Evolutionary conservation across 2,888 invertebrate genomes (phyloP).

Genomic region (Polia nebulosa): DNA sequence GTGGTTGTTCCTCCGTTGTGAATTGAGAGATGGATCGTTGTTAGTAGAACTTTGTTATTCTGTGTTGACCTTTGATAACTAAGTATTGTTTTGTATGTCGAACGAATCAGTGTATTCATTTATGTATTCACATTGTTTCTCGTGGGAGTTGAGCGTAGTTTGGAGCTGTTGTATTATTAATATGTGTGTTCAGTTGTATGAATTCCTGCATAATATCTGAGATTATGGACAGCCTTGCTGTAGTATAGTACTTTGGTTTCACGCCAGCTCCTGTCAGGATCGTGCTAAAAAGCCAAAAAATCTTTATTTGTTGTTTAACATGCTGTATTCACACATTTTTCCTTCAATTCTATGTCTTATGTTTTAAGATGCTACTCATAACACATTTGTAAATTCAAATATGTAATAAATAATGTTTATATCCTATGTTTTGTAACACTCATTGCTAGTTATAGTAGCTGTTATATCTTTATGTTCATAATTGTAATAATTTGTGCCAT

Average conservation of each 20-base stretch:
- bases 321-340: constrained; percentile 16
- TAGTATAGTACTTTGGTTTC: constrained; percentile 45
- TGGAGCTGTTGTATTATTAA: constrained; percentile 46
- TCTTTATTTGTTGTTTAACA: constrained; percentile 40
- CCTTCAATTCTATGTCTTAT: not conserved
- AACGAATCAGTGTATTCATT: constrained; percentile 58
- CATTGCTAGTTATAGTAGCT: constrained; percentile 42
- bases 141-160: constrained; percentile 43
- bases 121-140: constrained; percentile 56
- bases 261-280: constrained; percentile 53
- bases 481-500: constrained; percentile 44
- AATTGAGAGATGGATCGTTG: constrained; percentile 62
- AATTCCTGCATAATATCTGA: constrained; percentile 43
- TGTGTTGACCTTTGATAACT: constrained; percentile 64
- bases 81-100: constrained; percentile 60
- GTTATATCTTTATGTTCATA: constrained; percentile 42
- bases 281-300: constrained; percentile 42
- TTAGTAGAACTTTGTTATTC: constrained; percentile 60
- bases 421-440: constrained; percentile 32
- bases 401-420: constrained; percentile 27
- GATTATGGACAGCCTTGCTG: constrained; percentile 37
- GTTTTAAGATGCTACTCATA: constrained; percentile 17
- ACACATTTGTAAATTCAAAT: constrained; percentile 19
- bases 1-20: constrained; percentile 63
- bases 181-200: constrained; percentile 45